Percentiles rank a stretch among this genome's conserved stretches.
Evolutionary conservation across 2,888 invertebrate genomes (phyloP).

Genomic region (Ophraella communa): DNA sequence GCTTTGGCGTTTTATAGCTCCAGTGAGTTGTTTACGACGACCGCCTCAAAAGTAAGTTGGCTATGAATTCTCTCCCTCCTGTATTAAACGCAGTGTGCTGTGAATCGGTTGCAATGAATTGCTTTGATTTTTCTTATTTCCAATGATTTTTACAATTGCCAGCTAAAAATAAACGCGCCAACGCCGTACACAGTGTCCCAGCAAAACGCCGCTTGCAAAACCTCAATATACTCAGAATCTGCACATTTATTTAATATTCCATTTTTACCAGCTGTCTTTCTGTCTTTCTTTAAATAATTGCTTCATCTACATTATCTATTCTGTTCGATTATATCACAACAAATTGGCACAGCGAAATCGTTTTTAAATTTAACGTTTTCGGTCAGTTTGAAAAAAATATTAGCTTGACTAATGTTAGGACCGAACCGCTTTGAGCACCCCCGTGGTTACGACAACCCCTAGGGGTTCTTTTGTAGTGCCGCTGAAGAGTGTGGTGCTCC

Average conservation of each 20-base stretch:
- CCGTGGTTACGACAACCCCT: constrained; percentile 28
- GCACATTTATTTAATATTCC: too few relatives aligned
- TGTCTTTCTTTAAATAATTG: neutral
- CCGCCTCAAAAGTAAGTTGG: constrained; percentile 52
- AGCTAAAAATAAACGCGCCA: neutral
- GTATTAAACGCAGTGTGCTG: constrained; percentile 43
- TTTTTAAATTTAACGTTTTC: neutral
- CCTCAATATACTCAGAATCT: neutral
- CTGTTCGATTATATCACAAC: neutral
- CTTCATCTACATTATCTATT: neutral
- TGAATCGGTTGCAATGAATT: constrained; percentile 17
- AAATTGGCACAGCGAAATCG: constrained; percentile 2
- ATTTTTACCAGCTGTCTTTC: too few relatives aligned
- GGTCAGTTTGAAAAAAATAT: constrained; percentile 13
- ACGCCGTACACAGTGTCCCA: neutral
- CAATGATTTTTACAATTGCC: neutral
- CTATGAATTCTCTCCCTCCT: constrained; percentile 47
- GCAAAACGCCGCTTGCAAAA: neutral
- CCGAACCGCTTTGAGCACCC: constrained; percentile 28
- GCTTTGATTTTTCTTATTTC: constrained; percentile 19
- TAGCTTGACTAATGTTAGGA: constrained; percentile 15
- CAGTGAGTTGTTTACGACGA: constrained; percentile 59
- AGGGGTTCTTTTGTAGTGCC: constrained; percentile 44
- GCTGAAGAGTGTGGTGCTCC: constrained; percentile 41
- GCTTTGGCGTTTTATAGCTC: constrained; percentile 57